A percentile compares a stretch with the other conserved stretches of the same genome.
Evolutionary conservation across 1,140 invertebrate genomes (phyloP).

Genomic region (Microvelia longipes): DNA sequence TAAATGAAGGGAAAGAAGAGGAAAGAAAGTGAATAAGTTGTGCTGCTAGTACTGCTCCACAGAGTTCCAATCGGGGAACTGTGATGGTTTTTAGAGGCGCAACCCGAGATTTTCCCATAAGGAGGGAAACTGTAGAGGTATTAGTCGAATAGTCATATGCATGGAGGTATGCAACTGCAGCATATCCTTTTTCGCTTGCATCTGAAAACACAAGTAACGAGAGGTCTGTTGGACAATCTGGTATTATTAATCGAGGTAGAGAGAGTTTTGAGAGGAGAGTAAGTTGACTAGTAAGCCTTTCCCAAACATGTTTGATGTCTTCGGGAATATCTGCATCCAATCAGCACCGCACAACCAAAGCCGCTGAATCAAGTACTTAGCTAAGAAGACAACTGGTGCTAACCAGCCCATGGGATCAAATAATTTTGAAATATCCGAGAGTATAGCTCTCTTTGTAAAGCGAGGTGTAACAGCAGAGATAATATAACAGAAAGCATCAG

Average conservation of each 20-base stretch:
- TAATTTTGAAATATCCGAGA: neutral
- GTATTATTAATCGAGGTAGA: slow-evolving; percentile 24
- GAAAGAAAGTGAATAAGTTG: too few relatives aligned
- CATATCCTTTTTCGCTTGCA: too few relatives aligned
- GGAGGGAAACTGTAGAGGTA: slow-evolving; percentile 12
- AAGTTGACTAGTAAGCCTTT: neutral
- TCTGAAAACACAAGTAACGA: slow-evolving; percentile 20
- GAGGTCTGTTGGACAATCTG: slow-evolving; percentile 21
- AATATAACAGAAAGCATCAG: neutral
- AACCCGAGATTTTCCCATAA: slow-evolving; percentile 29
- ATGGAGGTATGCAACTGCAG: too few relatives aligned
- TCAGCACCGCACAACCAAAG: neutral
- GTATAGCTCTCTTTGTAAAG: neutral
- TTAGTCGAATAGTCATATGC: neutral
- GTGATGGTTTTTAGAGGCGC: slow-evolving; percentile 28
- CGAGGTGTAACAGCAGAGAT: neutral
- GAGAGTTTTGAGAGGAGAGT: slow-evolving; percentile 6
- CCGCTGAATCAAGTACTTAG: neutral
- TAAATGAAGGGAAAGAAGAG: too few relatives aligned
- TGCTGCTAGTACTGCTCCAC: too few relatives aligned
- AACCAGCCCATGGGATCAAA: slow-evolving; percentile 3
- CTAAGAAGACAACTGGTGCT: neutral
- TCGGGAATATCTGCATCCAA: neutral
- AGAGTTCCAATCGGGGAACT: too few relatives aligned
- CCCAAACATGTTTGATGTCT: neutral